Percentiles rank a stretch among this genome's conserved stretches.
phyloP scores from a whole-genome alignment of 1,140 invertebrate genomes.

The Octopus sinensis region DNA sequence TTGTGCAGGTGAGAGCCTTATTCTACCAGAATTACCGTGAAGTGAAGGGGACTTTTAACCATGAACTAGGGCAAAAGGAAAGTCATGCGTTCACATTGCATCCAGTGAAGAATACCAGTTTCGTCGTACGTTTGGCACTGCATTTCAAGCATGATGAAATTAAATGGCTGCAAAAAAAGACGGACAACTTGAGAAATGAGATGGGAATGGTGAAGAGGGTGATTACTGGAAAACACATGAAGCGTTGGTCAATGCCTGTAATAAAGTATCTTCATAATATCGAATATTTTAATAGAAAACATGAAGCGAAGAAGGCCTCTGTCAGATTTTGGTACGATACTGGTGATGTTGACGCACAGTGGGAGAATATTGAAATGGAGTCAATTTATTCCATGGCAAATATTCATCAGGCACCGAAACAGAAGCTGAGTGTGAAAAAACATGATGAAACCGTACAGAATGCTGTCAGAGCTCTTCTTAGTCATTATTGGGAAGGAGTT shows the following conservation, averaged over 20 bases:
- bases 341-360: background rate
- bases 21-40: constrained; percentile 87
- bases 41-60: constrained; percentile 77
- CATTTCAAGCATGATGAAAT: constrained; percentile 37
- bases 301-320: too few relatives aligned
- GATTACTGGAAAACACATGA: background rate
- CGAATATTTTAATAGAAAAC: background rate
- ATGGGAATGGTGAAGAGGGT: constrained; percentile 23
- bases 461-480: background rate
- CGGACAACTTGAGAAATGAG: constrained; percentile 33
- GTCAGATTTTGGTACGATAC: too few relatives aligned
- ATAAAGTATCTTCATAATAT: background rate
- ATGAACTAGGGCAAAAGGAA: constrained; percentile 77
- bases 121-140: constrained; percentile 82
- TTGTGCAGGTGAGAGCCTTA: constrained; percentile 86
- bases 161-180: constrained; percentile 40
- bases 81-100: constrained; percentile 84
- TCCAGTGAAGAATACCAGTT: constrained; percentile 83
- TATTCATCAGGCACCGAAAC: too few relatives aligned
- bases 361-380: background rate
- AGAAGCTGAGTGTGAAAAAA: too few relatives aligned
- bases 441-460: too few relatives aligned
- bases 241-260: background rate
- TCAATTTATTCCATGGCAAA: too few relatives aligned
- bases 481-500: background rate